A percentile compares a stretch with the other conserved stretches of the same genome.
Evolutionary conservation across 2,888 invertebrate species (phyloP).

Genomic region (Thymelicus lineola): DNA sequence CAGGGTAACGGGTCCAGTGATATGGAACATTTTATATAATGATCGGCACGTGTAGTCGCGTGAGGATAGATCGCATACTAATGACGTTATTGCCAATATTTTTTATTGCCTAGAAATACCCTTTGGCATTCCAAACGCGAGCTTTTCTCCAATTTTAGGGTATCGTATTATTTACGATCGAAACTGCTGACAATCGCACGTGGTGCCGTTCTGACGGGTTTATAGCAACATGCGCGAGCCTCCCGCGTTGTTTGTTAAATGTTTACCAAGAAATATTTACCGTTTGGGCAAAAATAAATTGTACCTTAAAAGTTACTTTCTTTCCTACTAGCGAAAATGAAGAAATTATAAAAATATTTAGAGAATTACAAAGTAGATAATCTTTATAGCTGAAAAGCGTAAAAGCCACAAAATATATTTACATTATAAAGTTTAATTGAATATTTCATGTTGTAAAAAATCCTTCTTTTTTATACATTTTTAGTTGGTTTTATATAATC

Average conservation of each 20-base stretch:
- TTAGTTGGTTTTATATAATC: too few species aligned
- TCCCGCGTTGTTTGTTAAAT: slow-evolving; percentile 27
- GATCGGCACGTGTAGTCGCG: slow-evolving; percentile 56
- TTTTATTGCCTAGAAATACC: slow-evolving; percentile 43
- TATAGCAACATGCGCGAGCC: slow-evolving; percentile 33
- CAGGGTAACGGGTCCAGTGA: slow-evolving; percentile 60
- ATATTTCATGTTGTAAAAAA: too few species aligned
- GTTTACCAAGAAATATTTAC: slow-evolving; percentile 14
- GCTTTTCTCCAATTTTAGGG: slow-evolving; percentile 37
- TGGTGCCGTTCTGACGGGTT: slow-evolving; percentile 36
- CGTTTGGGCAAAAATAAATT: background rate
- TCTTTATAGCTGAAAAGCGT: too few species aligned
- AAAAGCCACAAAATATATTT: too few species aligned
- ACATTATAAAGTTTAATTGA: too few species aligned
- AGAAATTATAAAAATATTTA: too few species aligned
- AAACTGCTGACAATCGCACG: slow-evolving; percentile 40
- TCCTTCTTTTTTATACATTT: too few species aligned
- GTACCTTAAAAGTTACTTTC: too few species aligned
- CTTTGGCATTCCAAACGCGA: slow-evolving; percentile 28
- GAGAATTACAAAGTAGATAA: too few species aligned
- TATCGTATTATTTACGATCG: slow-evolving; percentile 38
- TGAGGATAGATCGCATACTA: slow-evolving; percentile 52
- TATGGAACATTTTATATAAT: slow-evolving; percentile 68
- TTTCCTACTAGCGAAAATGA: too few species aligned
- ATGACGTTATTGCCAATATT: slow-evolving; percentile 52